Conservation (phyloP, 2,797 vertebrate species). For the Dermochelys coriacea region DNA sequence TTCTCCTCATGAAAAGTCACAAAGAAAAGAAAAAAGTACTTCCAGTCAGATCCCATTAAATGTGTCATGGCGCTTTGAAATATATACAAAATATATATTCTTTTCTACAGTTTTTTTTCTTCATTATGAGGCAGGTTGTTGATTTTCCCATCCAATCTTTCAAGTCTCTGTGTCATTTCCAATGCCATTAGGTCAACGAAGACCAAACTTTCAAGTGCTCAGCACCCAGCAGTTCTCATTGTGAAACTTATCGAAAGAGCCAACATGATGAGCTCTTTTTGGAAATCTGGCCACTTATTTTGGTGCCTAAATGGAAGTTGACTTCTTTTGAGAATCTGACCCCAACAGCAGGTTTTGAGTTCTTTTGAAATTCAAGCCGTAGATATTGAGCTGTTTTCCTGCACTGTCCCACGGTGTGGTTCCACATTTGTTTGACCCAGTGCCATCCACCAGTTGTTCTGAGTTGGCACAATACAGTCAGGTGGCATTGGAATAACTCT, state of each 20-base stretch:
- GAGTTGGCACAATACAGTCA: not conserved
- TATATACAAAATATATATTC: not conserved
- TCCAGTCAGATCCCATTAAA: not conserved
- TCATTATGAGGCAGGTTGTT: not conserved
- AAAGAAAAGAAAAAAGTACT: too few species aligned
- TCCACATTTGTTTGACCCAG: not conserved
- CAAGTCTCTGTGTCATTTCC: not conserved
- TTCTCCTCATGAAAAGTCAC: too few species aligned
- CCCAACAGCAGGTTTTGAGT: not conserved
- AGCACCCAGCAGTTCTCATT: not conserved
- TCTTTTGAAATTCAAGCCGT: not conserved
- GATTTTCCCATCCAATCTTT: not conserved
- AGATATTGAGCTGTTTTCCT: not conserved
- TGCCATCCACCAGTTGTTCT: not conserved
- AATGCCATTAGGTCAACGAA: not conserved
- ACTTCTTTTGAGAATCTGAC: too few species aligned
- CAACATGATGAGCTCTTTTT: not conserved
- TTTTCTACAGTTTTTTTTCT: not conserved
- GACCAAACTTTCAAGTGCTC: not conserved
- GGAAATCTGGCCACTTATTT: not conserved
- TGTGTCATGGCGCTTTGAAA: not conserved
- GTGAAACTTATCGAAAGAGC: not conserved
- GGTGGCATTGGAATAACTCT: not conserved
- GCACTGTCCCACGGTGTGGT: not conserved
- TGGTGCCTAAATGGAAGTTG: too few species aligned